A percentile compares a stretch with the other conserved stretches of the same genome.
Evolutionary conservation across 2,113 vertebrate genomes (phyloP).

Genomic region (Potamarius usumacintae): DNA sequence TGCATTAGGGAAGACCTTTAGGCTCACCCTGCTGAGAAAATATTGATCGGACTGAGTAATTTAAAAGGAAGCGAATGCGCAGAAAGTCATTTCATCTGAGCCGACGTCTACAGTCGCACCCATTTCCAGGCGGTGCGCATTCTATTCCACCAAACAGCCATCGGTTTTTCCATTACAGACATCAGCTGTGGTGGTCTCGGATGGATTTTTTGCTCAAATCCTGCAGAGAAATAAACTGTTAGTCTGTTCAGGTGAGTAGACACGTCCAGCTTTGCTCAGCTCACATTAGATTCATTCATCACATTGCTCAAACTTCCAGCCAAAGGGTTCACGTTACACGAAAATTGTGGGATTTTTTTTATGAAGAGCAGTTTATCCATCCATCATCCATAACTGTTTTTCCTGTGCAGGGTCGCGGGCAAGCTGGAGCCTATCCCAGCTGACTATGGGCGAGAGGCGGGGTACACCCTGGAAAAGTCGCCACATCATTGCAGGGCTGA

Average conservation of each 20-base stretch:
- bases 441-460: too few species aligned
- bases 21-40: conserved; percentile 30
- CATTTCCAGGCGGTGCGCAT: background rate
- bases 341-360: background rate
- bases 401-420: too few species aligned
- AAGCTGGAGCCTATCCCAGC: too few species aligned
- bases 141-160: conserved; percentile 9
- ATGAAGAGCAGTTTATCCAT: too few species aligned
- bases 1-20: conserved; percentile 40
- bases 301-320: background rate
- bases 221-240: conserved; percentile 21
- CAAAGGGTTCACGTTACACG: background rate
- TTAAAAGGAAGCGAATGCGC: conserved; percentile 36
- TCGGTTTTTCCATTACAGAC: conserved; percentile 12
- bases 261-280: background rate
- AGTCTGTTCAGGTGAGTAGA: background rate
- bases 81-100: conserved; percentile 45
- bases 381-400: too few species aligned
- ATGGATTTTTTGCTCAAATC: conserved; percentile 22
- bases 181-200: background rate
- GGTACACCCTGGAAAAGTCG: too few species aligned
- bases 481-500: too few species aligned
- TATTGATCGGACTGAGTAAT: conserved; percentile 43
- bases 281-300: background rate
- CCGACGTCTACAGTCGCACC: conserved; percentile 28